Evolutionary conservation across 1,140 invertebrate species (phyloP).

Genomic region (Drosophila equinoxialis): DNA sequence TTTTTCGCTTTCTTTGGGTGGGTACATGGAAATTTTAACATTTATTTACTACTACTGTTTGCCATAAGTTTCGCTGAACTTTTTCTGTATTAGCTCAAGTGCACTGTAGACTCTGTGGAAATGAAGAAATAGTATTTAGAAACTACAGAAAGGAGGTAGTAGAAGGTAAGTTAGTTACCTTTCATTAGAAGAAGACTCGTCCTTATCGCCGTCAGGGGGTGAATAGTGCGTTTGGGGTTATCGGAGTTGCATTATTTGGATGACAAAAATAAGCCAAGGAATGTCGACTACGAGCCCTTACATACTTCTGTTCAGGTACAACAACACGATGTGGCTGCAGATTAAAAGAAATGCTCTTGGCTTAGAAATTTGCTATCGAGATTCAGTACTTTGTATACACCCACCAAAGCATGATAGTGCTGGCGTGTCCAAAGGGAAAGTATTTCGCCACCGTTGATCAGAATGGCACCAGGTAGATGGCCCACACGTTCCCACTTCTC

Average conservation of each 20-base stretch:
- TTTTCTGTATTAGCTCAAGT: constrained; percentile 88
- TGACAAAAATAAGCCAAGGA: constrained; percentile 91
- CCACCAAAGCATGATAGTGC: constrained; percentile 88
- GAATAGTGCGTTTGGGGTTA: constrained; percentile 83
- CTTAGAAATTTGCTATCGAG: background rate
- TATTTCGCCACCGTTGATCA: constrained; percentile 91
- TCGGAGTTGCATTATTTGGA: constrained; percentile 85
- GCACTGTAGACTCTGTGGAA: constrained; percentile 85
- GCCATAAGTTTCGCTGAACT: constrained; percentile 88
- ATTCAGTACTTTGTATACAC: constrained; percentile 18
- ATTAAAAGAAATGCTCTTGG: background rate
- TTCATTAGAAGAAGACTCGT: constrained; percentile 66
- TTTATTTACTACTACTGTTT: background rate
- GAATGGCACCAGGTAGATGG: constrained; percentile 90
- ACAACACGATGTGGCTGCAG: constrained; percentile 88
- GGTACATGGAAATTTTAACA: no score
- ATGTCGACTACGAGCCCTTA: constrained; percentile 86
- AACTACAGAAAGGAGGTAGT: background rate
- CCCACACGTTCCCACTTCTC: constrained; percentile 90
- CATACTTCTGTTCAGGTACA: constrained; percentile 86
- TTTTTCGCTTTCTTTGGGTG: constrained; percentile 6
- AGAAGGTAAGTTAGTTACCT: constrained; percentile 52
- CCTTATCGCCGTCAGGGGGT: constrained; percentile 64
- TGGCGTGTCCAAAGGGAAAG: constrained; percentile 90
- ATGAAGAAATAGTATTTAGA: constrained; percentile 4